These are phyloP conservation scores for Xylocopa sonorina DNA, from an alignment of 1,140 invertebrate genomes.

Conservation along the genomic window DNA sequence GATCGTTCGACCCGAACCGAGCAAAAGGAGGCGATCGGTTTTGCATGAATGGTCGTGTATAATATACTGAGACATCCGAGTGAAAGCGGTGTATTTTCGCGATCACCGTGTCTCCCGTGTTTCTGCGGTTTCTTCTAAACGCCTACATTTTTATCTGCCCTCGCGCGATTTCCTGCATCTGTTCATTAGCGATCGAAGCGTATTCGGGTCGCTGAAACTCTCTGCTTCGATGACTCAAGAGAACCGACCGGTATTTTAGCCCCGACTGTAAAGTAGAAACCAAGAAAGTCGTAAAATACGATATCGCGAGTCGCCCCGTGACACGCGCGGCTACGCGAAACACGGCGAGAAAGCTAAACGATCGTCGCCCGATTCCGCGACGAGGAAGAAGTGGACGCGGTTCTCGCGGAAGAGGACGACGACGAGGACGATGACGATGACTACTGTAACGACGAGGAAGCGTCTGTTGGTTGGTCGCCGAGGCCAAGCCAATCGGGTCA, in stretches of 20 bases:
- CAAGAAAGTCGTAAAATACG: no score
- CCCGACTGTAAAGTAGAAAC: no score
- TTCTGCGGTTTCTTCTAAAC: constrained; percentile 5
- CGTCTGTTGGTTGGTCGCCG: constrained; percentile 26
- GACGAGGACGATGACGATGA: constrained; percentile 38
- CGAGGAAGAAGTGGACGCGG: not conserved
- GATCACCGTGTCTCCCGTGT: not conserved
- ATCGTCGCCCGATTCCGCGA: not conserved
- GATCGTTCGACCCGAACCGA: constrained; percentile 51
- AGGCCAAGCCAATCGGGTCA: constrained; percentile 76
- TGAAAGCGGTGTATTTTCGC: constrained; percentile 51
- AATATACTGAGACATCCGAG: constrained; percentile 36
- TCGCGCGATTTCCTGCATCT: not conserved
- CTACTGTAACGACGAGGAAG: constrained; percentile 46
- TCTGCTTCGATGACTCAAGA: no score
- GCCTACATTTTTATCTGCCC: no score
- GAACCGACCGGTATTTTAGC: no score
- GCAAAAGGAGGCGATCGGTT: constrained; percentile 41
- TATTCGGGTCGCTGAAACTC: no score
- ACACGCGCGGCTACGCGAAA: not conserved
- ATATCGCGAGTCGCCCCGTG: no score
- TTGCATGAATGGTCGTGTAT: constrained; percentile 57
- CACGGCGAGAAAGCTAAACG: not conserved
- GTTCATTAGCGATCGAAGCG: no score
- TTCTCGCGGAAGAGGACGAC: not conserved